These are phyloP conservation scores for Suillia variegata DNA, from an alignment of 2,888 invertebrate genomes.

Conservation along the genomic window DNA sequence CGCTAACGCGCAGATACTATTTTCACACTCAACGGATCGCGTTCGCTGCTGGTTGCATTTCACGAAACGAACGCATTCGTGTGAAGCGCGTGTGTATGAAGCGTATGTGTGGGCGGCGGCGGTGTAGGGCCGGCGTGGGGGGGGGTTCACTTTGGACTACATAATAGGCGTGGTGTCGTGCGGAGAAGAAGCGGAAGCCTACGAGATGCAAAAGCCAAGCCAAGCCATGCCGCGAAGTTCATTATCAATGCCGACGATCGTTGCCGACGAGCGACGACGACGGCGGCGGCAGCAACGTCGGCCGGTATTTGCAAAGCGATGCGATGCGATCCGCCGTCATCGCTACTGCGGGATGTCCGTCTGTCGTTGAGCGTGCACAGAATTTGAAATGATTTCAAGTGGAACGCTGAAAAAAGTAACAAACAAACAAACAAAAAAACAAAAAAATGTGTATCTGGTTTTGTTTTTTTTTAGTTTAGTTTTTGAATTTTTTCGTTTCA, in stretches of 20 bases:
- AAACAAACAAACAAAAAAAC: background rate
- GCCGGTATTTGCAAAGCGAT: no score
- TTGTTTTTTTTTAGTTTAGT: background rate
- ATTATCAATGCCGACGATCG: conserved; percentile 24
- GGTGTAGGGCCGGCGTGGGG: background rate
- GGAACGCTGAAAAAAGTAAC: background rate
- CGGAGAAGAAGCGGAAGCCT: conserved; percentile 7
- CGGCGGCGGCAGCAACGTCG: background rate
- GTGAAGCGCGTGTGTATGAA: background rate
- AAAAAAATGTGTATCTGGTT: background rate
- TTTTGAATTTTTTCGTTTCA: background rate
- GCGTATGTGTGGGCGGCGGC: background rate
- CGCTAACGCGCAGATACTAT: no score
- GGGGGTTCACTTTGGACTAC: background rate
- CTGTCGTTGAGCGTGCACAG: conserved; percentile 11
- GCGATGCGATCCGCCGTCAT: no score
- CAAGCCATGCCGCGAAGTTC: conserved; percentile 14
- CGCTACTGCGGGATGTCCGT: background rate
- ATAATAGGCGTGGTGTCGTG: conserved; percentile 1
- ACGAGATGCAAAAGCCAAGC: background rate
- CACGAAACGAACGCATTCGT: conserved; percentile 5
- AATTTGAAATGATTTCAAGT: conserved; percentile 9
- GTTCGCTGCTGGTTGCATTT: no score
- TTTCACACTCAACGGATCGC: no score
- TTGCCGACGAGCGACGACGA: conserved; percentile 11